Conservation (phyloP, 2,888 invertebrate species). For the Scaptomyza polygonia region DNA sequence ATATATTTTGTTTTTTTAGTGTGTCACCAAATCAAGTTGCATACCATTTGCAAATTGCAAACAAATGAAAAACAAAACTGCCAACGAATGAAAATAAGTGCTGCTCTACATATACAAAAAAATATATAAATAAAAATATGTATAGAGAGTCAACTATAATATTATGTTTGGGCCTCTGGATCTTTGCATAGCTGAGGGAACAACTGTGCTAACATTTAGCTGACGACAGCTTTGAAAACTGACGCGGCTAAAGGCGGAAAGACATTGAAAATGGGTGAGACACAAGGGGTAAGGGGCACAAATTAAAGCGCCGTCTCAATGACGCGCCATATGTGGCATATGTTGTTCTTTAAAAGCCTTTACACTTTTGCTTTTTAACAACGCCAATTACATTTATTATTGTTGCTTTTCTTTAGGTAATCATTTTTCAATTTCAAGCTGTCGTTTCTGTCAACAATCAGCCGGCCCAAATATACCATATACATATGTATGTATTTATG, state of each 20-base stretch:
- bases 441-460: conserved; percentile 20
- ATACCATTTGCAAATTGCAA: conserved; percentile 32
- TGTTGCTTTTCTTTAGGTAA: conserved; percentile 19
- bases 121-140: not conserved
- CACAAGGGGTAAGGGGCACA: not conserved
- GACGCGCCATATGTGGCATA: conserved; percentile 62
- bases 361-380: conserved; percentile 32
- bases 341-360: conserved; percentile 22
- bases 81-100: conserved; percentile 7
- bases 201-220: conserved; percentile 34
- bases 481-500: too few relatives aligned
- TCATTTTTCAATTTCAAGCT: conserved; percentile 17
- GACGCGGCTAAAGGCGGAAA: conserved; percentile 13
- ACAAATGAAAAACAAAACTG: conserved; percentile 26
- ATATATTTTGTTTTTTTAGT: not conserved
- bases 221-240: conserved; percentile 42
- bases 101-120: conserved; percentile 2
- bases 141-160: not conserved
- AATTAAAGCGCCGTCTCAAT: conserved; percentile 15
- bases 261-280: not conserved
- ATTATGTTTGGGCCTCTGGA: conserved; percentile 17
- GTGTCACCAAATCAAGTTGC: conserved; percentile 39
- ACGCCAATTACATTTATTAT: conserved; percentile 41
- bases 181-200: conserved; percentile 6
- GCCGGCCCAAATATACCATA: not conserved